Evolutionary conservation across 1,140 invertebrate genomes (phyloP), one percentile per base, ranked within the genome.

Genomic region (Rhagoletis zephyria): DNA sequence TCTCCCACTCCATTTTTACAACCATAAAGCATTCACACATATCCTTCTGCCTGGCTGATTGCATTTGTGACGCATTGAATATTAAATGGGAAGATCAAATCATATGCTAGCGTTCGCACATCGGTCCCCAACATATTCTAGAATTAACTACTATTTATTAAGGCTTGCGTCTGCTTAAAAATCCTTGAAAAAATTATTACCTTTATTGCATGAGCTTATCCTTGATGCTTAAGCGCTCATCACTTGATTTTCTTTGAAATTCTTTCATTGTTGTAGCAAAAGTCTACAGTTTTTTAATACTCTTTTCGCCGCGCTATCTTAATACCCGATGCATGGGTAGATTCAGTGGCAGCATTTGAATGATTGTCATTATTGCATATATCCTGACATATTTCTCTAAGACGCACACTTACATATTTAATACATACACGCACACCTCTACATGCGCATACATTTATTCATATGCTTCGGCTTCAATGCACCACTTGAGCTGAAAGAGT

Each of bases 291-390:
- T 74, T 12, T 14, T 74, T 74, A 45, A 45, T 48, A 16, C n/a
- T 16, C n/a, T 14, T 14, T n/a, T 45, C 48, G 5, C 64, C 64
- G 61, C 61, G 51, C 51, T n/a, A 5, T 42, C 45, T 48, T 0
- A 12, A 0, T 4, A 7, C n/a, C 0, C 74, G 56, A 81, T 81
- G 48, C 70, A 81, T 81, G 48, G 42, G 70, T 74, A 42, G 40
- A 74, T 63, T 16, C 61, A 14, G 4, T 74, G 9, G 16, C 67
- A 3, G 16, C 67, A 10, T 60, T 19, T 60, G 74, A 85, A 60
- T 14, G 56, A 60, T 85, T 85, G 5, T 60, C 81, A 85, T 85
- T 85, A 85, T 85, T 61, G 6, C 85, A 85, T 61, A 63, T 85
- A 60, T 56, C 4, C 19, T 61, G 7, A 0, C 12, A 85, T 60